phyloP scores from a whole-genome alignment of 2,113 vertebrate genomes.

The Gnathonemus echidnorhynchus region DNA sequence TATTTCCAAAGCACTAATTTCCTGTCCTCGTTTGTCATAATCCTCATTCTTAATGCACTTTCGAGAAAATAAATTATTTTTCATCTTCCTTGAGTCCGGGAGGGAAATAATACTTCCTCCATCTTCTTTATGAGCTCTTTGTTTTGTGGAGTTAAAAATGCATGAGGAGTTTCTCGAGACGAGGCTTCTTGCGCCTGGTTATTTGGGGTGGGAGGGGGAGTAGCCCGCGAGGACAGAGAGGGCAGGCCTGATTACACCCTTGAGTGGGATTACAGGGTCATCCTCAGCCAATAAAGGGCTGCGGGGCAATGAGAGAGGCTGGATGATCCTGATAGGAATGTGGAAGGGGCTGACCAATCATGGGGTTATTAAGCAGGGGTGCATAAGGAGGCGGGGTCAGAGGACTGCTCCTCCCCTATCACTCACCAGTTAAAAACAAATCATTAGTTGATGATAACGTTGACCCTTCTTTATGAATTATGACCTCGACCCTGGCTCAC shows the following conservation, averaged over 20 bases:
- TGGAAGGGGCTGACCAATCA: background rate
- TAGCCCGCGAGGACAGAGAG: background rate
- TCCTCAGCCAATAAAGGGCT: background rate
- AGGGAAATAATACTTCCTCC: background rate
- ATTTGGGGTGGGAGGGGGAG: background rate
- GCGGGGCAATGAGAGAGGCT: background rate
- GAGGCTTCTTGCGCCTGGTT: background rate
- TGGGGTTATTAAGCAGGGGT: background rate
- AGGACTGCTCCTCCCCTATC: background rate
- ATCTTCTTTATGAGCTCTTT: background rate
- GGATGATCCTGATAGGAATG: background rate
- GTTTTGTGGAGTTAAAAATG: background rate
- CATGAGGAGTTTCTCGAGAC: background rate
- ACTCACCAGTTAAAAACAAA: background rate
- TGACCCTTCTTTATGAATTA: background rate
- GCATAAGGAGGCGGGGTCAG: background rate
- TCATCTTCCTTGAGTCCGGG: background rate
- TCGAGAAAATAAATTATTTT: constrained; percentile 6
- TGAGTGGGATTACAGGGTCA: background rate
- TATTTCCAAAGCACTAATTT: background rate
- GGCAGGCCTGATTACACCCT: background rate
- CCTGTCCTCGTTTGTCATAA: background rate
- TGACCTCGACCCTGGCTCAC: background rate
- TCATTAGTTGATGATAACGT: background rate
- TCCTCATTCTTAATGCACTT: background rate